phyloP scores from a whole-genome alignment of 2,113 vertebrate species.

The Hemiscyllium ocellatum region DNA sequence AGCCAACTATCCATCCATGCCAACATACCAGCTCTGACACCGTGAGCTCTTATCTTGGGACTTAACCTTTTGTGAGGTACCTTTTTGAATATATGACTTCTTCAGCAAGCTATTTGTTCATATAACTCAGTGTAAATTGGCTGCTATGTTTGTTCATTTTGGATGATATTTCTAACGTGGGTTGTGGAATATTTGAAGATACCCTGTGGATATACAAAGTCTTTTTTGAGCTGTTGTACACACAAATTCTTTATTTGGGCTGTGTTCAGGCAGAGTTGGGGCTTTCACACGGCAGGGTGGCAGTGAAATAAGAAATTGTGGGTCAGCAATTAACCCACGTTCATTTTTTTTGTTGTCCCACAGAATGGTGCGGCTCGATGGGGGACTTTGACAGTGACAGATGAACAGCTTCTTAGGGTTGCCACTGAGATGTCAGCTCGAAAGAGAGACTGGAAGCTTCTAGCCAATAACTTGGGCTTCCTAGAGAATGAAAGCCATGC shows the following conservation, averaged over 20 bases:
- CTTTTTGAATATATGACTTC: no score
- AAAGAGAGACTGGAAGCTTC: conserved; percentile 39
- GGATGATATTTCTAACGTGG: background rate
- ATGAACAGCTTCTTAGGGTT: conserved; percentile 34
- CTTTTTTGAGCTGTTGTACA: background rate
- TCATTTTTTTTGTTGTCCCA: background rate
- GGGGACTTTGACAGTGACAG: conserved; percentile 1
- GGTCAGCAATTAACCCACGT: background rate
- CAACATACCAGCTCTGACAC: no score
- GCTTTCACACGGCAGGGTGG: background rate
- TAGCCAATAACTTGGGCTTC: conserved; percentile 41
- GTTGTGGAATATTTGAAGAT: background rate
- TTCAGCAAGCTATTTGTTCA: background rate
- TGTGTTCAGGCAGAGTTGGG: background rate
- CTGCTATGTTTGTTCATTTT: background rate
- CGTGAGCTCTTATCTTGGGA: no score
- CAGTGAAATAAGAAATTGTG: background rate
- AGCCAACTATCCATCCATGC: no score
- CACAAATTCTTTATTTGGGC: background rate
- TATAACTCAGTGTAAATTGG: background rate
- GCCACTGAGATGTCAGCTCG: conserved; percentile 28
- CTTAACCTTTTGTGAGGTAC: no score
- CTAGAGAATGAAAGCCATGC: conserved; percentile 34
- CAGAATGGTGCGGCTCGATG: background rate
- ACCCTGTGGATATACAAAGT: background rate